Conservation (phyloP, 2,113 vertebrate species). For the Atlantisia rogersi region DNA sequence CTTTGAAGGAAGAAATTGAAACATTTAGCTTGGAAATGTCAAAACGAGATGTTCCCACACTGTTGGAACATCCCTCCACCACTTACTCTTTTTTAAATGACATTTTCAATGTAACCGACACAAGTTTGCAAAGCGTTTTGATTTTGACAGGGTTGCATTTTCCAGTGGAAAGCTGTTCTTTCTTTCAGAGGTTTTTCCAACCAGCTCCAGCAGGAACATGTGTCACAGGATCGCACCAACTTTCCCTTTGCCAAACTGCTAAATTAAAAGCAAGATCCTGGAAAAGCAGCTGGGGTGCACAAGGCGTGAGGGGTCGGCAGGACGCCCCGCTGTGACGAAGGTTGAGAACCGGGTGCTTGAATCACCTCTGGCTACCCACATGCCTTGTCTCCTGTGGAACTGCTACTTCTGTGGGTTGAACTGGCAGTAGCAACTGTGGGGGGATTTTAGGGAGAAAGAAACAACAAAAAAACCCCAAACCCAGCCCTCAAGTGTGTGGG, state of each 20-base stretch:
- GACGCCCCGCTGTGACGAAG: not conserved
- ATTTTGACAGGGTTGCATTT: constrained; percentile 45
- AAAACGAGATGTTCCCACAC: constrained; percentile 40
- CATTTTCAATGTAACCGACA: constrained; percentile 42
- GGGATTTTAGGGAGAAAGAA: not conserved
- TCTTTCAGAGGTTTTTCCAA: constrained; percentile 31
- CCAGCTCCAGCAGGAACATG: not conserved
- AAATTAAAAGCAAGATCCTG: not conserved
- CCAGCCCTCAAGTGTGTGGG: not conserved
- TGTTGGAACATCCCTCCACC: constrained; percentile 37
- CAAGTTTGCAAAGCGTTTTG: not conserved
- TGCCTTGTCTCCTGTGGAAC: not conserved
- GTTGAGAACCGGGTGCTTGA: not conserved
- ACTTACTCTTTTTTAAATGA: constrained; percentile 47
- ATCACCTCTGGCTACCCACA: not conserved
- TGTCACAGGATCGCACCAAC: not conserved
- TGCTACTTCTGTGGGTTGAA: not conserved
- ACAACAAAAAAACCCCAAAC: not conserved
- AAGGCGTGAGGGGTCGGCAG: not conserved
- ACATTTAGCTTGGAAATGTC: constrained; percentile 46
- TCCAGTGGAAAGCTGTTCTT: constrained; percentile 35
- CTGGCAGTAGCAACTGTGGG: not conserved
- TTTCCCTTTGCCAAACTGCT: not conserved
- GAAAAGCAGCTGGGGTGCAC: not conserved
- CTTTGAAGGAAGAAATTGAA: constrained; percentile 43